These are phyloP conservation scores for Trypoxylon attenuatum DNA, from an alignment of 2,888 invertebrate species.

Conservation along the genomic window DNA sequence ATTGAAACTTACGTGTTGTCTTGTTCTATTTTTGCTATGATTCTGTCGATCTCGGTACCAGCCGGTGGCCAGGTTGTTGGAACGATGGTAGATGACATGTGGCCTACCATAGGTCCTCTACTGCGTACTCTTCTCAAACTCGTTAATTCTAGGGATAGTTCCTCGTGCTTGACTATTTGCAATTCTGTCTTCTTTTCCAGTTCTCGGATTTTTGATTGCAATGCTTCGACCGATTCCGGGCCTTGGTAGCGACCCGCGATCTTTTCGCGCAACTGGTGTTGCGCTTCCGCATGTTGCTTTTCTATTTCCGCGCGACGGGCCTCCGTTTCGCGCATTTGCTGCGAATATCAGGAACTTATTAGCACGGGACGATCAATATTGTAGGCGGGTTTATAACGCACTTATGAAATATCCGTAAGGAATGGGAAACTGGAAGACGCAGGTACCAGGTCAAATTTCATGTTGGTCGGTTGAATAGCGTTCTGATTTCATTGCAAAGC, in stretches of 20 bases:
- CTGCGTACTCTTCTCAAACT: conserved; percentile 79
- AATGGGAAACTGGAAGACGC: too few relatives aligned
- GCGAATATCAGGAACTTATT: too few relatives aligned
- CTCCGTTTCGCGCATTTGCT: conserved; percentile 88
- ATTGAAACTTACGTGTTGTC: conserved; percentile 66
- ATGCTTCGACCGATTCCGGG: conserved; percentile 81
- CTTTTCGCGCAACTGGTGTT: conserved; percentile 80
- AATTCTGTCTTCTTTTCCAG: conserved; percentile 91
- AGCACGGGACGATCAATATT: background rate
- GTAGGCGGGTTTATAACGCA: too few relatives aligned
- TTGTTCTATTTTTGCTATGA: conserved; percentile 96
- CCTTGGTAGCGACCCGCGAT: conserved; percentile 77
- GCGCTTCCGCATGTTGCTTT: conserved; percentile 85
- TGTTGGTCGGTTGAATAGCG: too few relatives aligned
- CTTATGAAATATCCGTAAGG: too few relatives aligned
- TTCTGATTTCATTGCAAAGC: too few relatives aligned
- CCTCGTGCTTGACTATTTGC: conserved; percentile 85
- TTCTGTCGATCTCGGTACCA: conserved; percentile 90
- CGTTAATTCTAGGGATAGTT: conserved; percentile 90
- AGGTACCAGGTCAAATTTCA: too few relatives aligned
- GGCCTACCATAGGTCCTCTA: conserved; percentile 68
- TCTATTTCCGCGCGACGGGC: conserved; percentile 85
- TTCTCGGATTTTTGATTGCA: conserved; percentile 90
- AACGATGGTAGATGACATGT: conserved; percentile 73
- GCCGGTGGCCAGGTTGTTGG: conserved; percentile 75